A percentile compares a stretch with the other conserved stretches of the same genome.
Conservation (phyloP, 2,797 vertebrate genomes). For the Leucoraja ocellata region DNA sequence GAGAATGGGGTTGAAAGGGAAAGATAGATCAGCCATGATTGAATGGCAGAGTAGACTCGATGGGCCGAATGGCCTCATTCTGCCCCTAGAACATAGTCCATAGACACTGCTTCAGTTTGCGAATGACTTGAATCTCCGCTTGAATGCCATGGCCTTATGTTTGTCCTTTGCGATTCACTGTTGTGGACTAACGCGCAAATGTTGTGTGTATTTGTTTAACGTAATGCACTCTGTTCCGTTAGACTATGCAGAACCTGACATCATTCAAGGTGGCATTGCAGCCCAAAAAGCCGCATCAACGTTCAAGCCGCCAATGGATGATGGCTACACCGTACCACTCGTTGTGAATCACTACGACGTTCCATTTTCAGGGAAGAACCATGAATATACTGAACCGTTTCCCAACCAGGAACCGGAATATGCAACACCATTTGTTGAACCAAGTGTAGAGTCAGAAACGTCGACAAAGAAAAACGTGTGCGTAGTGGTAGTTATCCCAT, state of each 20-base stretch:
- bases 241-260: conserved; percentile 72
- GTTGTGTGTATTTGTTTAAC: neutral
- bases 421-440: conserved; percentile 69
- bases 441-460: conserved; percentile 42
- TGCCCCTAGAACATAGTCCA: neutral
- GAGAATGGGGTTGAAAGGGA: no score
- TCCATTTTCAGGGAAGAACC: conserved; percentile 54
- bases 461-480: neutral
- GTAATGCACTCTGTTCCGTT: neutral
- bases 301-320: conserved; percentile 61
- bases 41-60: no score
- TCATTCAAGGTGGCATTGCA: conserved; percentile 45
- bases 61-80: no score
- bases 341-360: conserved; percentile 65
- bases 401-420: conserved; percentile 69
- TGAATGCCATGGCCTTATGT: no score
- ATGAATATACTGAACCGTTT: conserved; percentile 72
- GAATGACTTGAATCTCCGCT: no score
- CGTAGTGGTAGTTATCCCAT: neutral
- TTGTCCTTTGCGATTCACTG: neutral
- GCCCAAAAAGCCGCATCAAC: conserved; percentile 63
- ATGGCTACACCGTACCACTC: conserved; percentile 70
- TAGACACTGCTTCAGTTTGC: neutral
- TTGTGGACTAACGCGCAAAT: neutral
- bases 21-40: no score